phyloP scores from a whole-genome alignment of 2,797 vertebrate species.

The Sebastes diploproa region DNA sequence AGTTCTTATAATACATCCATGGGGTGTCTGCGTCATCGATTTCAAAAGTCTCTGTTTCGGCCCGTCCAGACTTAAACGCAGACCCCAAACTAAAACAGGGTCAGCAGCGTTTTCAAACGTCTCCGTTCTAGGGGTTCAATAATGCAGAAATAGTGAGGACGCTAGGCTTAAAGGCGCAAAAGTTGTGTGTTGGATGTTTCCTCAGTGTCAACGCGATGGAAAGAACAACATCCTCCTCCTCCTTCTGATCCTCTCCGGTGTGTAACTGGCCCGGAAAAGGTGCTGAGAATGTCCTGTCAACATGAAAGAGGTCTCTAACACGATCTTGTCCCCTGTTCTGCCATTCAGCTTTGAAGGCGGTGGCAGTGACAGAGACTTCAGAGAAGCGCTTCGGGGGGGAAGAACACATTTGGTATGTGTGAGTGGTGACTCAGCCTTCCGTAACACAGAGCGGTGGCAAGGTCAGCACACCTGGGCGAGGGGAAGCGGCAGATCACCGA shows the following conservation, averaged over 20 bases:
- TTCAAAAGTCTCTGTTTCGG: rapidly evolving
- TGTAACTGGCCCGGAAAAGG: not conserved
- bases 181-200: too few species aligned
- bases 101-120: too few species aligned
- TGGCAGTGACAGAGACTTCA: slow-evolving; percentile 21
- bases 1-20: too few species aligned
- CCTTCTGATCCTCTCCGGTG: not conserved
- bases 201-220: not conserved
- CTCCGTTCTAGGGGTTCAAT: too few species aligned
- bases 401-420: slow-evolving; percentile 34
- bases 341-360: slow-evolving; percentile 22
- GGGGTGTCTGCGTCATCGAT: too few species aligned
- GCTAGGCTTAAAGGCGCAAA: too few species aligned
- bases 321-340: slow-evolving; percentile 4
- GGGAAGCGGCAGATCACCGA: slow-evolving; percentile 19
- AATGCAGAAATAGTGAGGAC: too few species aligned
- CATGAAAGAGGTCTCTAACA: not conserved
- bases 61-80: too few species aligned
- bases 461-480: slow-evolving; percentile 52
- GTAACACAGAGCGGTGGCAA: slow-evolving; percentile 27
- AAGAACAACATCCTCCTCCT: not conserved
- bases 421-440: slow-evolving; percentile 53
- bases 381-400: not conserved
- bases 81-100: too few species aligned
- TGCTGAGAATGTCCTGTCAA: slow-evolving; percentile 16